Evolutionary conservation across 2,888 invertebrate species (phyloP).

Genomic region (Phrixothrix hirtus): DNA sequence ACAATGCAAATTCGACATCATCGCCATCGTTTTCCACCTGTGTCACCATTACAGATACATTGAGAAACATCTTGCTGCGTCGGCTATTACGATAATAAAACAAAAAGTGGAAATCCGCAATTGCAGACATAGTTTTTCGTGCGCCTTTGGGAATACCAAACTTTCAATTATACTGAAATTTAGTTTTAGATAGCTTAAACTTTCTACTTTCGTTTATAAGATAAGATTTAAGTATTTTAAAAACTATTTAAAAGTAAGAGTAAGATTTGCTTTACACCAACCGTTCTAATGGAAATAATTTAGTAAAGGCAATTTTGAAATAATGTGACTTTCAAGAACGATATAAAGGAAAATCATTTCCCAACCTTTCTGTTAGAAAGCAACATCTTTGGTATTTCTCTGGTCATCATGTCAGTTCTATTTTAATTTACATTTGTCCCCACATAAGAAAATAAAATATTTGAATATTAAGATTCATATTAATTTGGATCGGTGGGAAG

Average conservation of each 20-base stretch:
- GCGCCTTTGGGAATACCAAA: slow-evolving; percentile 6
- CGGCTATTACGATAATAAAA: slow-evolving; percentile 7
- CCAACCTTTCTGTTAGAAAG: background rate
- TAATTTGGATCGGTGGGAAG: no score
- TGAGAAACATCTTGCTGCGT: slow-evolving; percentile 16
- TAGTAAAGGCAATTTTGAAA: slow-evolving; percentile 5
- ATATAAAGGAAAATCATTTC: slow-evolving; percentile 8
- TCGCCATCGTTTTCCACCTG: slow-evolving; percentile 15
- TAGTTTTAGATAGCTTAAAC: slow-evolving; percentile 4
- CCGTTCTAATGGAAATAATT: slow-evolving; percentile 5
- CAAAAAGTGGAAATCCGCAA: slow-evolving; percentile 6
- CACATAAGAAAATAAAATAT: no score
- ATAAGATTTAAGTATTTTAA: no score
- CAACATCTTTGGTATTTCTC: no score
- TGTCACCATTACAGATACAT: slow-evolving; percentile 11
- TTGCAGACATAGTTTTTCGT: slow-evolving; percentile 5
- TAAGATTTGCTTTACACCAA: no score
- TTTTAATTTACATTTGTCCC: no score
- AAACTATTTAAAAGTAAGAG: background rate
- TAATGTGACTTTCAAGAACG: slow-evolving; percentile 3
- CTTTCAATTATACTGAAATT: slow-evolving; percentile 14
- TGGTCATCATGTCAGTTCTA: no score
- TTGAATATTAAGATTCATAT: no score
- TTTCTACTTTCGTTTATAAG: no score
- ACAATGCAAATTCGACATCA: slow-evolving; percentile 22